A percentile compares a stretch with the other conserved stretches of the same genome.
Conservation (phyloP, 2,113 vertebrate genomes). For the Anhinga anhinga region DNA sequence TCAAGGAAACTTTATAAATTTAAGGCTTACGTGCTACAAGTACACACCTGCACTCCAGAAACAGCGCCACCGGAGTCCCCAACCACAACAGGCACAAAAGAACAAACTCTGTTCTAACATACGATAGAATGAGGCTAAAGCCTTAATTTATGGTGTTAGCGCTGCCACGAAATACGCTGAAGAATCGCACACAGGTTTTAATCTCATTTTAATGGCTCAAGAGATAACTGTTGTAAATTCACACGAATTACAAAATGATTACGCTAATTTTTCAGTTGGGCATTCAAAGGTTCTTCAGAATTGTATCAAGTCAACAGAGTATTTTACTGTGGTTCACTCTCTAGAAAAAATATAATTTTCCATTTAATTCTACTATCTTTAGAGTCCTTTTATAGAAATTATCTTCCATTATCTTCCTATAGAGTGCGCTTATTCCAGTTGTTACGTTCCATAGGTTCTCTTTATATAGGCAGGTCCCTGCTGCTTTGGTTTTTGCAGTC, state of each 20-base stretch:
- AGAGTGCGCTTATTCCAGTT: background rate
- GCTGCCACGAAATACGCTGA: background rate
- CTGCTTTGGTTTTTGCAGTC: background rate
- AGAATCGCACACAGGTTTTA: background rate
- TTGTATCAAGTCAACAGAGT: background rate
- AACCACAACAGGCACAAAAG: constrained; percentile 1
- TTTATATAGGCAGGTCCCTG: background rate
- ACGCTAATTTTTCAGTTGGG: background rate
- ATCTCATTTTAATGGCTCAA: background rate
- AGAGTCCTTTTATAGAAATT: background rate
- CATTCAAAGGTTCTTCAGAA: background rate
- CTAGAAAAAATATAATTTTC: background rate
- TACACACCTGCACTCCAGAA: constrained; percentile 24
- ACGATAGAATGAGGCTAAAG: background rate
- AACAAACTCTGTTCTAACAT: background rate
- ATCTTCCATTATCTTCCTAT: background rate
- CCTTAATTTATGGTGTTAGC: background rate
- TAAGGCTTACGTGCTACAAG: background rate
- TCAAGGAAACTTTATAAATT: background rate
- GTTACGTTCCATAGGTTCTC: background rate
- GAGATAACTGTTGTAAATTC: background rate
- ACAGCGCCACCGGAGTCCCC: background rate
- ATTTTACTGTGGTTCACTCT: background rate
- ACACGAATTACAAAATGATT: background rate
- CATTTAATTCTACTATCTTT: background rate